Base-by-base conservation (phyloP, 2,888 invertebrate genomes). In the Clitarchus hookeri region DNA sequence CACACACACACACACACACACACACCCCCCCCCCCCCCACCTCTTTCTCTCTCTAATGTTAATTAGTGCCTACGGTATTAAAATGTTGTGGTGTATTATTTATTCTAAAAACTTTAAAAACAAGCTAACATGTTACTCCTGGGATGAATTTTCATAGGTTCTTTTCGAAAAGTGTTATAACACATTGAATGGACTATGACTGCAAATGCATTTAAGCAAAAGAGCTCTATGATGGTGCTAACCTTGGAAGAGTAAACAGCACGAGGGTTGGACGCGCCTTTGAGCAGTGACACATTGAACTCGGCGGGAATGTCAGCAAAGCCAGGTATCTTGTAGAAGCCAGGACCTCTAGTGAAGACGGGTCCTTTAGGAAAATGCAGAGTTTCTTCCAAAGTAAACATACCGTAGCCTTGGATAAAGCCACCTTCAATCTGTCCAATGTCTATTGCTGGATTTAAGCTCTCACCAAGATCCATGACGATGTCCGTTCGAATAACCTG, bases 221-320 rank as follows among this genome's bases (percentile, higher is more conserved):
- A 36, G 36, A 36, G 12, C 16, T 48, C 48, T 48, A 16, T 48
- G 16, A 48, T 44, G 16, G 13, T 48, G 12, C 86, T 90, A 91
- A 97, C 98, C 95, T 99, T 99, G 1, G 98, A 99, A 0, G 98
- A 98, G 91, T 96, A 98, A 12, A 99, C 97, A 27, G 98, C 98
- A 90, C 96, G 93, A 0, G 96, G 96, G 92, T 99, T 99, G 0
- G 97, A 94, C 53, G 96, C 95, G n/a, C 97, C 97, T 90, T 97
- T 97, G 77, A 99, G 92, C 84, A 99, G 92, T 9, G 97, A 96
- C 0, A 99, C 98, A 91, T 98, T 98, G 90, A 99, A 98, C 91
- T 97, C 96, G 84, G 94, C 93, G 0, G 99, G 99, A 90, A 98
- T 97, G 90, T 98, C 98, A 0, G 96, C 95, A 90, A 98, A 97